Evolutionary conservation across 2,797 vertebrate species (phyloP).

Genomic region (Poecilia gillii): DNA sequence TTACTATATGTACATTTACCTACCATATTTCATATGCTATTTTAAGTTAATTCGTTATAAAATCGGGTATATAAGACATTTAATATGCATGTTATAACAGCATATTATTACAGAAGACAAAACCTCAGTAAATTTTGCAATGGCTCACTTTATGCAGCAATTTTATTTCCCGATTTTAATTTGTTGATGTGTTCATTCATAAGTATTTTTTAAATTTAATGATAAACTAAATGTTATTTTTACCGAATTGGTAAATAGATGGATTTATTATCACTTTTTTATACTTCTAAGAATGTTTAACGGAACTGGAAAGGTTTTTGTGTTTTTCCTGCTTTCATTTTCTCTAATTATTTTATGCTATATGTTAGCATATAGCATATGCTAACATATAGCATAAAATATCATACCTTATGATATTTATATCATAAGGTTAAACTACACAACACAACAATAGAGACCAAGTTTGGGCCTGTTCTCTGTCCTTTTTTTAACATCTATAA

Average conservation of each 20-base stretch:
- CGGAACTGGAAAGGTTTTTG: not conserved
- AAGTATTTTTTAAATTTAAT: not conserved
- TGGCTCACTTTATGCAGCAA: not conserved
- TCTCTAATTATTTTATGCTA: not conserved
- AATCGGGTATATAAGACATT: not conserved
- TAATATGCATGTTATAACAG: not conserved
- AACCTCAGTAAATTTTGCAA: not conserved
- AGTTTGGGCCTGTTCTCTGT: not conserved
- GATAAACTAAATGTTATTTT: not conserved
- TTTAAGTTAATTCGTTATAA: not conserved
- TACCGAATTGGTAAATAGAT: not conserved
- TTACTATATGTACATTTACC: not conserved
- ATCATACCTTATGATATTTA: too few species aligned
- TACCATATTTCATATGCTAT: not conserved
- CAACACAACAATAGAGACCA: not conserved
- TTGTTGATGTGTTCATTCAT: not conserved
- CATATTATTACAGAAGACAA: not conserved
- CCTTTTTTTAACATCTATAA: not conserved
- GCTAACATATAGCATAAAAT: too few species aligned
- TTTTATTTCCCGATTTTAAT: not conserved
- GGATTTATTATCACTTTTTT: not conserved
- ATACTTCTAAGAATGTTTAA: not conserved
- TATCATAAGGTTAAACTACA: not conserved
- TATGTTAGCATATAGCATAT: too few species aligned
- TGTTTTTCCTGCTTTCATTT: not conserved